These are phyloP conservation scores for Tinamus guttatus DNA, from an alignment of 2,113 vertebrate genomes.

Conservation along the genomic window DNA sequence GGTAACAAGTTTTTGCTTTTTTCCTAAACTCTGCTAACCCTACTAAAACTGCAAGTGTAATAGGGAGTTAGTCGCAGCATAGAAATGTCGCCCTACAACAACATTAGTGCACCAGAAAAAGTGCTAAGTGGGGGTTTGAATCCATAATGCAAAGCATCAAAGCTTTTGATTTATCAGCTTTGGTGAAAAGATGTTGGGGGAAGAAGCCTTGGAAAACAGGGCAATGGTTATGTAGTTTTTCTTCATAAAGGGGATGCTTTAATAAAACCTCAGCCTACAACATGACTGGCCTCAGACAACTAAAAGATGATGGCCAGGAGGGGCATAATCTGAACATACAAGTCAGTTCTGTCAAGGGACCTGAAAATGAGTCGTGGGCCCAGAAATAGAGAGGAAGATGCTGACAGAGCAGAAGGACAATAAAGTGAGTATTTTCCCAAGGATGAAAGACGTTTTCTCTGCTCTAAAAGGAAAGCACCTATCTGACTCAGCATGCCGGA, in stretches of 20 bases:
- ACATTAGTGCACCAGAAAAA: neutral
- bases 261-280: neutral
- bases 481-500: neutral
- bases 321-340: neutral
- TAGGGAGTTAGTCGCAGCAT: neutral
- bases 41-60: neutral
- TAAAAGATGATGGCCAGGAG: neutral
- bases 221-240: rapidly evolving
- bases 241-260: neutral
- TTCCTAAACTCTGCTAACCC: too few species aligned
- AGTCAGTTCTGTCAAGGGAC: neutral
- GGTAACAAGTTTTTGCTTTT: neutral
- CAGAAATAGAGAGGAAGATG: neutral
- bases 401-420: neutral
- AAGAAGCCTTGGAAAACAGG: neutral
- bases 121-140: neutral
- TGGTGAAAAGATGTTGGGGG: neutral
- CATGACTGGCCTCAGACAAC: neutral
- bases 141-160: neutral
- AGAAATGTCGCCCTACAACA: neutral
- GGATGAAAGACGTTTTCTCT: neutral
- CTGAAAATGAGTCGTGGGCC: neutral
- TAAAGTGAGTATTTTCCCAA: neutral
- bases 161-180: neutral
- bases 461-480: neutral